phyloP scores from a whole-genome alignment of 2,888 invertebrate genomes.

The Phalera bucephala region DNA sequence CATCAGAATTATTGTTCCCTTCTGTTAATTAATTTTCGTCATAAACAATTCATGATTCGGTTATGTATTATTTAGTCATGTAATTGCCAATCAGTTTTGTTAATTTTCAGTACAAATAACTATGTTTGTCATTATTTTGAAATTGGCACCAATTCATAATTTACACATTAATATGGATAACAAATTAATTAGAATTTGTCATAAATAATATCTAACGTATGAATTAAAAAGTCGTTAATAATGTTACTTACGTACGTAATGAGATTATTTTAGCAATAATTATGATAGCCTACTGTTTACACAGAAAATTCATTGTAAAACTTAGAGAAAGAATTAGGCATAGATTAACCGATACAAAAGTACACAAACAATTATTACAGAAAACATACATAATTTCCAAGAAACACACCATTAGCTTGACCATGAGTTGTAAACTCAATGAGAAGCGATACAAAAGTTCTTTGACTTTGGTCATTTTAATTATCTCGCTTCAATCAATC shows the following conservation, averaged over 20 bases:
- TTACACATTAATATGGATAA: conserved; percentile 4
- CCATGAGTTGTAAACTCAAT: no score
- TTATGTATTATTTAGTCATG: conserved; percentile 25
- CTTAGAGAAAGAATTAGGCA: not conserved
- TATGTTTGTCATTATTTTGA: conserved; percentile 18
- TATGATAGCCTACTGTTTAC: no score
- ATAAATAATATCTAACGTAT: not conserved
- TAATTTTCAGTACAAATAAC: conserved; percentile 17
- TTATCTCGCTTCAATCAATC: no score
- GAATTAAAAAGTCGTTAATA: not conserved
- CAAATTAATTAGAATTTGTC: not conserved
- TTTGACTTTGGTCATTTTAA: no score
- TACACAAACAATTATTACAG: not conserved
- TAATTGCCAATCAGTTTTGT: conserved; percentile 38
- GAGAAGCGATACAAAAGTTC: no score
- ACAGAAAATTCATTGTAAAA: not conserved
- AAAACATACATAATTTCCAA: not conserved
- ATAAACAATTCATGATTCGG: conserved; percentile 34
- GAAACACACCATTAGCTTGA: not conserved
- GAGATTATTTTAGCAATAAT: conserved; percentile 1
- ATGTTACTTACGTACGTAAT: conserved; percentile 1
- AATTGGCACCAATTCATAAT: conserved; percentile 65
- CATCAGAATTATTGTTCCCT: conserved; percentile 68
- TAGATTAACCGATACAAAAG: not conserved
- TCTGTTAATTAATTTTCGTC: conserved; percentile 49